Evolutionary conservation across 2,888 invertebrate species (phyloP).

Genomic region (Alentia gelatinosa): DNA sequence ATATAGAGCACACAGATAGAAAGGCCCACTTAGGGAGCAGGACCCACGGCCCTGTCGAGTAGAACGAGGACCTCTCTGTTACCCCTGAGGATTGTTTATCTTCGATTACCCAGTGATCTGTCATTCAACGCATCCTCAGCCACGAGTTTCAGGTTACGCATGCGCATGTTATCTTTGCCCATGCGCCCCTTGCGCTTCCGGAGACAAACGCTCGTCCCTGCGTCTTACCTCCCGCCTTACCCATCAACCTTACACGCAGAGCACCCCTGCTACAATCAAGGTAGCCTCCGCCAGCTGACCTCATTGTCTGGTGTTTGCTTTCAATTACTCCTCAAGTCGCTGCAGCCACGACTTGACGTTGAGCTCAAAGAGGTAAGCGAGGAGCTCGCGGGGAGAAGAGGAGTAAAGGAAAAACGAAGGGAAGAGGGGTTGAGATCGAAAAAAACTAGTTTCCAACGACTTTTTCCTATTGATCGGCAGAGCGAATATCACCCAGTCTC

Average conservation of each 20-base stretch:
- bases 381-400: background rate
- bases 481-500: background rate
- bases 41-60: too few species aligned
- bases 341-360: background rate
- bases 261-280: background rate
- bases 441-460: background rate
- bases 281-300: background rate
- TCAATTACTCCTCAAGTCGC: background rate
- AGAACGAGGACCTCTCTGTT: background rate
- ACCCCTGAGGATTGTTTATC: slow-evolving; percentile 14
- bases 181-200: background rate
- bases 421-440: too few species aligned
- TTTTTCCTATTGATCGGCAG: background rate
- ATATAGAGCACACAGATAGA: too few species aligned
- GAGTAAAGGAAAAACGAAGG: background rate
- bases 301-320: background rate
- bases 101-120: background rate
- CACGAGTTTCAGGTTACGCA: background rate
- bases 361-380: background rate
- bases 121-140: background rate
- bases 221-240: background rate
- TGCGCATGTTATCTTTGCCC: background rate
- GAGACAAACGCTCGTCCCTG: background rate
- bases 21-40: too few species aligned
- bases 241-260: background rate